Percentiles rank a stretch among this genome's conserved stretches.
phyloP scores from a whole-genome alignment of 1,140 invertebrate species.

The Lordiphosa stackelbergi region DNA sequence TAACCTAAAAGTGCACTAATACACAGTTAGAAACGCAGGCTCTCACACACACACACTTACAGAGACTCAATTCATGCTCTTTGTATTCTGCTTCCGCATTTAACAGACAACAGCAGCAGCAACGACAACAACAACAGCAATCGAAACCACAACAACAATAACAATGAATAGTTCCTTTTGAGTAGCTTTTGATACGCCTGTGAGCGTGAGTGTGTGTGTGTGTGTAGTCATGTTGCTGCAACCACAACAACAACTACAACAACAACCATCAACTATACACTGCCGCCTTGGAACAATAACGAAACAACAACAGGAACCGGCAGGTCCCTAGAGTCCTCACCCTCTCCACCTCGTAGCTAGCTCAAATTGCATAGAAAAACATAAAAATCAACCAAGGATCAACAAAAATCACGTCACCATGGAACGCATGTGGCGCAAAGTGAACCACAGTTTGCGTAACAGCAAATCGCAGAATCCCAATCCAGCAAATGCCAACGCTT shows the following conservation, averaged over 20 bases:
- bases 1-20: constrained; percentile 62
- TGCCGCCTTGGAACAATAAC: constrained; percentile 56
- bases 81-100: constrained; percentile 60
- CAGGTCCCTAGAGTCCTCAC: constrained; percentile 16
- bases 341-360: constrained; percentile 47
- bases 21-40: constrained; percentile 30
- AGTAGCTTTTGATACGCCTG: constrained; percentile 59
- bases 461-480: constrained; percentile 47
- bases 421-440: constrained; percentile 77
- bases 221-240: constrained; percentile 28
- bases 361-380: constrained; percentile 41
- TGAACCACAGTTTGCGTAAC: constrained; percentile 74
- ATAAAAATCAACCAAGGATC: constrained; percentile 5
- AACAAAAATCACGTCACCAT: constrained; percentile 27
- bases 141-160: constrained; percentile 46
- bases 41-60: constrained; percentile 15
- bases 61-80: constrained; percentile 55
- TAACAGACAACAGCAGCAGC: constrained; percentile 30
- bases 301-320: constrained; percentile 24
- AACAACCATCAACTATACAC: constrained; percentile 42
- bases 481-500: constrained; percentile 7
- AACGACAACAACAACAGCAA: constrained; percentile 36
- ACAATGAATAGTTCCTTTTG: constrained; percentile 73
- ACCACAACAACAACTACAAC: constrained; percentile 24
- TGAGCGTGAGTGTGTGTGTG: constrained; percentile 16